Conservation (phyloP, 2,888 invertebrate species). For the Tethea ocularis region DNA sequence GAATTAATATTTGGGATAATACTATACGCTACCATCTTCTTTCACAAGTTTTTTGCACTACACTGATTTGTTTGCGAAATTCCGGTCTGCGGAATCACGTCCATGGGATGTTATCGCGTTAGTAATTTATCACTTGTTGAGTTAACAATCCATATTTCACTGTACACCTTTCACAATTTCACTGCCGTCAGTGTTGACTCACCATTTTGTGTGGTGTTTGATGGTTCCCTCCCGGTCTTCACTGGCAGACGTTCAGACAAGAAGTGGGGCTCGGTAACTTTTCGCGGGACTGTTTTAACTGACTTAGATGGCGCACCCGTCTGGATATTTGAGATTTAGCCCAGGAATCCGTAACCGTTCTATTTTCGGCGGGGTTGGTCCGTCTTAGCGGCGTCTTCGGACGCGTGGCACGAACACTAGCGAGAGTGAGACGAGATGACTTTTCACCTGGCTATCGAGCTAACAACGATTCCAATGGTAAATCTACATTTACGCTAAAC, state of each 20-base stretch:
- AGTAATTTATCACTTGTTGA: slow-evolving; percentile 60
- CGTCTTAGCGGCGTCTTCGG: slow-evolving; percentile 60
- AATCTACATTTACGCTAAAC: slow-evolving; percentile 81
- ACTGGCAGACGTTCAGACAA: slow-evolving; percentile 90
- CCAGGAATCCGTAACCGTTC: slow-evolving; percentile 83
- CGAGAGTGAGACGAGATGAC: slow-evolving; percentile 61
- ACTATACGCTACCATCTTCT: slow-evolving; percentile 61
- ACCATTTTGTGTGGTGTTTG: slow-evolving; percentile 88
- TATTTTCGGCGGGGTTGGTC: slow-evolving; percentile 77
- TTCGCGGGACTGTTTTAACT: slow-evolving; percentile 89
- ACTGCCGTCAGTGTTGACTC: slow-evolving; percentile 80
- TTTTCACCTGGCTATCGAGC: slow-evolving; percentile 53
- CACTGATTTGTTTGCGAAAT: slow-evolving; percentile 66
- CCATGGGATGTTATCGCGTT: slow-evolving; percentile 55
- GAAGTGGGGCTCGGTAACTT: slow-evolving; percentile 89
- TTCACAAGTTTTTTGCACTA: slow-evolving; percentile 64
- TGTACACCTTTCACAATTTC: slow-evolving; percentile 76
- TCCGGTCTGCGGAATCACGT: slow-evolving; percentile 73
- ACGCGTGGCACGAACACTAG: slow-evolving; percentile 41
- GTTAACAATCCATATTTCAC: slow-evolving; percentile 69
- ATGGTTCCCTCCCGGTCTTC: slow-evolving; percentile 86
- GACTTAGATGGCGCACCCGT: slow-evolving; percentile 88
- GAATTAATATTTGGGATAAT: slow-evolving; percentile 27
- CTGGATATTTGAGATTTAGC: slow-evolving; percentile 86
- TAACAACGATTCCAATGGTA: slow-evolving; percentile 71